Base-by-base conservation (phyloP, 2,113 vertebrate species). In the Oryzias javanicus region DNA sequence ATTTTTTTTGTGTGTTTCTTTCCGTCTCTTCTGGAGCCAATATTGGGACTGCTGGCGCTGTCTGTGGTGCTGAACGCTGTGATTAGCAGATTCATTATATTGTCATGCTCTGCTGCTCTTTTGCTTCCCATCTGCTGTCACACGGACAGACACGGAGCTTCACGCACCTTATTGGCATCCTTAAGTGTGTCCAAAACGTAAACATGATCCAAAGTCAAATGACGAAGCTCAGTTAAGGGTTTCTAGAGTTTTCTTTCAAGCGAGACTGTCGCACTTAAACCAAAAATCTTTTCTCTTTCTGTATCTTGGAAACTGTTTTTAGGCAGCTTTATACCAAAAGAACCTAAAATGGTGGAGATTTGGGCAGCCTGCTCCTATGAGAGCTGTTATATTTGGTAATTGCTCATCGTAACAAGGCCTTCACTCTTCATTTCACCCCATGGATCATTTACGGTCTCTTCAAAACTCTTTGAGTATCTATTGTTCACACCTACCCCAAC, bases 61-160 rank as follows among this genome's bases (percentile, higher is more conserved):
- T 71, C 48, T 70, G 76, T 80, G 60, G 41, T 67, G 64, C 72
- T 81, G 73, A 74, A 71, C 57, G 51, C 56, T 71, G 60, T 74
- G 85, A 90, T 90, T 87, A 90, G 73, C 72, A 76, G 75, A 85
- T 74, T 89, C 79, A 86, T 89, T 89, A 82, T 83, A 83, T 74
- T 83, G 84, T 86, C 78, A 79, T 75, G 81, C 85, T 88, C 76
- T 19, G 76, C 49, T 82, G 78, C 80, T 64, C 73, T 74, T 81
- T 76, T 68, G 56, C 70, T 82, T 69, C 53, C 75, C 77, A 68
- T 88, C 83, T 86, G 85, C 74, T 66, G 29, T 42, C 18, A 18
- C 70, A 61, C 69, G 55, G 48, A 71, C 53, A 71, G 61, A 78
- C 25, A 46, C 61, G 51, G 55, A 55, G 61, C 57, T 85, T 84